Evolutionary conservation across 1,140 invertebrate genomes (phyloP).

Genomic region (Spodoptera litura): DNA sequence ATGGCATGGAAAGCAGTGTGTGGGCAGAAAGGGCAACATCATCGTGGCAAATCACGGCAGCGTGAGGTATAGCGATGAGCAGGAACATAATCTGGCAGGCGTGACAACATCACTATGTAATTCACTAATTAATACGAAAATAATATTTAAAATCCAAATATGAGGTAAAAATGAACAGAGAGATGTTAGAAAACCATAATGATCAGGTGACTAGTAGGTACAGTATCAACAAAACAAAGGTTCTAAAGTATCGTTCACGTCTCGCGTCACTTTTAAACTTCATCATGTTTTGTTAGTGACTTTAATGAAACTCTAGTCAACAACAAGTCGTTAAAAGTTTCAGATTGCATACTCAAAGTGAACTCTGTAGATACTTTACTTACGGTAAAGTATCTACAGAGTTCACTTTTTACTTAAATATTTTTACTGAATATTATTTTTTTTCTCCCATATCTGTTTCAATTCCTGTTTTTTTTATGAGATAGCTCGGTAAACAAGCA

Average conservation of each 20-base stretch:
- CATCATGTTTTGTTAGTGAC: conserved; percentile 13
- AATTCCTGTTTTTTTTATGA: too few species aligned
- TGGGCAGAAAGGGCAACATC: too few species aligned
- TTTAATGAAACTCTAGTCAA: conserved; percentile 15
- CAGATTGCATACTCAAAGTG: conserved; percentile 18
- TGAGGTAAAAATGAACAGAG: too few species aligned
- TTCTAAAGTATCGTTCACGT: neutral
- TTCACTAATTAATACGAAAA: too few species aligned
- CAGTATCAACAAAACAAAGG: neutral
- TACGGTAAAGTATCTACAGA: too few species aligned
- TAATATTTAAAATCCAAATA: too few species aligned
- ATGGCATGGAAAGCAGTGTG: too few species aligned
- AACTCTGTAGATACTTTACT: neutral
- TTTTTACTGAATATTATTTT: neutral
- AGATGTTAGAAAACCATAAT: neutral
- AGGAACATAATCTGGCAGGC: too few species aligned
- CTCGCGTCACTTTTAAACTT: conserved; percentile 4
- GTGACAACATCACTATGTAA: too few species aligned
- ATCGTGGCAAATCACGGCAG: too few species aligned
- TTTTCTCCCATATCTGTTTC: neutral
- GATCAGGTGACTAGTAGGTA: neutral
- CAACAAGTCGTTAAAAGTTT: conserved; percentile 17
- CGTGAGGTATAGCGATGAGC: too few species aligned
- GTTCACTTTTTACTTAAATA: neutral
- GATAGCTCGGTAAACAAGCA: too few species aligned